A percentile compares a stretch with the other conserved stretches of the same genome.
Conservation (phyloP, 2,797 vertebrate species). For the Sebastes goodei region DNA sequence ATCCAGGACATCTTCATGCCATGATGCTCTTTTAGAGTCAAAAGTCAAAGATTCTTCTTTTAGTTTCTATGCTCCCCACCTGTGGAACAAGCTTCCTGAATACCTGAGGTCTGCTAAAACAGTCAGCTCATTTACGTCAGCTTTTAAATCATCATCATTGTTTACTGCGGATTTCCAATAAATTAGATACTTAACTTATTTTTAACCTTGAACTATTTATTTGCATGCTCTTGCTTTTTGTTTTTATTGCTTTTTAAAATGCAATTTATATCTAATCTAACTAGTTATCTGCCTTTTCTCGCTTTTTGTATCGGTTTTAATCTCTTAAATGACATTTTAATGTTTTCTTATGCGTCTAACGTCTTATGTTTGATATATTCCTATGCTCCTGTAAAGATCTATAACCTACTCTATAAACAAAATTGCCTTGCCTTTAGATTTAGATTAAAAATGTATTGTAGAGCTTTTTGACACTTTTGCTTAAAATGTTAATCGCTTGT, state of each 20-base stretch:
- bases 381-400: too few relatives aligned
- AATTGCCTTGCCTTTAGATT: too few relatives aligned
- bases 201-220: not conserved
- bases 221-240: not conserved
- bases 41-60: not conserved
- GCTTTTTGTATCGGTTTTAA: too few relatives aligned
- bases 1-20: too few relatives aligned
- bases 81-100: not conserved
- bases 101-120: not conserved
- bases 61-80: not conserved
- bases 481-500: not conserved
- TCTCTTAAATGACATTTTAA: not conserved
- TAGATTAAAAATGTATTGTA: too few relatives aligned
- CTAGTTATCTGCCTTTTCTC: too few relatives aligned
- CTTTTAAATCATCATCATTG: not conserved
- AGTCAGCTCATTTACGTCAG: not conserved
- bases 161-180: not conserved
- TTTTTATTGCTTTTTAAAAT: not conserved
- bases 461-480: too few relatives aligned
- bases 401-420: too few relatives aligned
- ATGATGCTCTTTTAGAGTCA: too few relatives aligned
- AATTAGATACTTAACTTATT: not conserved
- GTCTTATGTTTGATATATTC: too few relatives aligned
- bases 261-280: too few relatives aligned
- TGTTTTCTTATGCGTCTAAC: too few relatives aligned